Conservation (phyloP, 2,797 vertebrate species). For the Cynopterus sphinx region DNA sequence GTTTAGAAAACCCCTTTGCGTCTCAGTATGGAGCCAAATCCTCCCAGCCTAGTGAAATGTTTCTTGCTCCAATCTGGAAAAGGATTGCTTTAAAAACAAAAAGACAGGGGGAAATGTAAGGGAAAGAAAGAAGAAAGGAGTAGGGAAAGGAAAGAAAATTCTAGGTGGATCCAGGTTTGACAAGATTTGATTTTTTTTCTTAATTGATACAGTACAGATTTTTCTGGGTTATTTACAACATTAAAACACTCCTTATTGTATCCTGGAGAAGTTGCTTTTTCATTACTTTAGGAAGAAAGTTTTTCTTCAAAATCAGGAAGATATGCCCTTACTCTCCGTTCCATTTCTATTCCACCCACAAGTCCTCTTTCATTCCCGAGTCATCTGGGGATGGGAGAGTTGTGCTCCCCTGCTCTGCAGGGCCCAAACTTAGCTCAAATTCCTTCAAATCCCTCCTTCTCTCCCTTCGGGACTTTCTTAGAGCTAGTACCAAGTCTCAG, state of each 20-base stretch:
- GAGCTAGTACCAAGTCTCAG: neutral
- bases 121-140: neutral
- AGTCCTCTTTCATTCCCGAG: neutral
- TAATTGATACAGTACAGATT: neutral
- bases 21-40: constrained; percentile 10
- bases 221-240: neutral
- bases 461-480: neutral
- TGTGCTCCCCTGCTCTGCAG: neutral
- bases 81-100: constrained; percentile 15
- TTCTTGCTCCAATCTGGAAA: constrained; percentile 18
- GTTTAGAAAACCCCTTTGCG: constrained; percentile 50
- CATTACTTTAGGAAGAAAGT: neutral
- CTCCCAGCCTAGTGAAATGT: neutral
- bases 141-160: neutral
- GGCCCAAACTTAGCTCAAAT: neutral
- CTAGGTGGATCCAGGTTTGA: neutral
- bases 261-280: constrained; percentile 29
- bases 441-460: neutral
- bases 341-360: neutral
- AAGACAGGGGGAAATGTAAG: neutral
- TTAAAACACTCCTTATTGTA: neutral
- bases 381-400: neutral
- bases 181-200: neutral
- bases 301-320: neutral
- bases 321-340: neutral